Percentiles rank a stretch among this genome's conserved stretches.
phyloP scores from a whole-genome alignment of 2,797 vertebrate genomes.

The Morus bassanus region DNA sequence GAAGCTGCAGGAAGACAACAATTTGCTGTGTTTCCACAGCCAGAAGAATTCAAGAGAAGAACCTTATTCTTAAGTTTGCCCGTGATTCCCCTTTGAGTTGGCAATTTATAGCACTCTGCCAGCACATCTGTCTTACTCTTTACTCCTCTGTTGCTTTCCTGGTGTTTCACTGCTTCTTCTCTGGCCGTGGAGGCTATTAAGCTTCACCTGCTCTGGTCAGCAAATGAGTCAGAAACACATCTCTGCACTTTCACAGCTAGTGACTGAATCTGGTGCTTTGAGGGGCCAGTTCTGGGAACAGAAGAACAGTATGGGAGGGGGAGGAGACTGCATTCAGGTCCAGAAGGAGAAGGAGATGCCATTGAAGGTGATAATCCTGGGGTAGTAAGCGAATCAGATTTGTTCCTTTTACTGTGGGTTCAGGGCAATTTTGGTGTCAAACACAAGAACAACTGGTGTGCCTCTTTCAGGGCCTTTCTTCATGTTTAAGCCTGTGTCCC shows the following conservation, averaged over 20 bases:
- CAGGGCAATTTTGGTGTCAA: background rate
- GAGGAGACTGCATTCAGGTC: background rate
- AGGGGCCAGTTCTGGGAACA: background rate
- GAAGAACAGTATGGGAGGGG: background rate
- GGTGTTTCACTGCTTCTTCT: background rate
- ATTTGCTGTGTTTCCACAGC: background rate
- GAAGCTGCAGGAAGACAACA: background rate
- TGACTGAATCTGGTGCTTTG: background rate
- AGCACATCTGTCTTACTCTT: background rate
- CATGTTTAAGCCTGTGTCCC: background rate
- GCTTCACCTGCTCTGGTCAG: background rate
- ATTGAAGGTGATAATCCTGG: background rate
- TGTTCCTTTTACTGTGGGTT: background rate
- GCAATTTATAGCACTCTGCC: background rate
- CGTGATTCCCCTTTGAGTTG: background rate
- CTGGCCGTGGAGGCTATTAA: background rate
- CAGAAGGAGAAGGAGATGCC: background rate
- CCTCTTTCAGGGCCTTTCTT: background rate
- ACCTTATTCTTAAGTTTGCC: background rate
- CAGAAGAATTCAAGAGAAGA: constrained; percentile 11
- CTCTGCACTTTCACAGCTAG: background rate
- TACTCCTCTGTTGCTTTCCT: background rate
- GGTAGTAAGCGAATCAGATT: background rate
- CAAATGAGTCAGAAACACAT: background rate
- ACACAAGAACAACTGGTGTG: background rate